Evolutionary conservation across 2,797 vertebrate species (phyloP).

Genomic region (Pteropus rufus): DNA sequence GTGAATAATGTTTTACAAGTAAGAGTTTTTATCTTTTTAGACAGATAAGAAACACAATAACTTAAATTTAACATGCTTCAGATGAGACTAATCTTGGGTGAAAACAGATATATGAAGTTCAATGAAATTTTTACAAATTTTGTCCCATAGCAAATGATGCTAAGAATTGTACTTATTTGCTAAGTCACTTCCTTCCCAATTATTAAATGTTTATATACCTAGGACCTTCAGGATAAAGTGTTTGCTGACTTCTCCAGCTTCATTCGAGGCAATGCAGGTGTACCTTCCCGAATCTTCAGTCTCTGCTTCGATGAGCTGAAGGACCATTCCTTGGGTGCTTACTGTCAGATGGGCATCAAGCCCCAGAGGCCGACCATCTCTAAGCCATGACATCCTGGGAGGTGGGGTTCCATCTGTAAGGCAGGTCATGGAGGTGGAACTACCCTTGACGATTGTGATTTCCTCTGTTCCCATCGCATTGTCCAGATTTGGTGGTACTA

Average conservation of each 20-base stretch:
- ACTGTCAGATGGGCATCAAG: conserved; percentile 75
- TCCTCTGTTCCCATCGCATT: conserved; percentile 90
- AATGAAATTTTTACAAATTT: neutral
- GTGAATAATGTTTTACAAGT: neutral
- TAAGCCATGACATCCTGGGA: conserved; percentile 91
- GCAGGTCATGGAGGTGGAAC: conserved; percentile 85
- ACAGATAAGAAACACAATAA: neutral
- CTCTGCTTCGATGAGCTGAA: conserved; percentile 84
- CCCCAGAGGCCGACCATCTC: conserved; percentile 80
- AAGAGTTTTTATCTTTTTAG: neutral
- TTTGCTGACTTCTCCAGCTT: conserved; percentile 91
- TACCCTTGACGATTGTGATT: conserved; percentile 88
- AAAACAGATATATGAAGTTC: neutral
- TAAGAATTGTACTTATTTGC: neutral
- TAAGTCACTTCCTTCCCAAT: neutral
- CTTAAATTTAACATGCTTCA: neutral
- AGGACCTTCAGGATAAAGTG: conserved; percentile 92
- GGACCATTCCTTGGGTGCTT: conserved; percentile 86
- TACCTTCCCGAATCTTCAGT: conserved; percentile 88
- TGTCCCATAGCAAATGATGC: neutral
- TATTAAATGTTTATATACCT: conserved; percentile 82
- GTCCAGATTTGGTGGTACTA: conserved; percentile 94
- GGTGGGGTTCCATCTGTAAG: conserved; percentile 88
- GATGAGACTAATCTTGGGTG: neutral
- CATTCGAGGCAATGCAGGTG: conserved; percentile 90